Evolutionary conservation across 2,888 invertebrate genomes (phyloP).

Genomic region (Barypeithes pellucidus): DNA sequence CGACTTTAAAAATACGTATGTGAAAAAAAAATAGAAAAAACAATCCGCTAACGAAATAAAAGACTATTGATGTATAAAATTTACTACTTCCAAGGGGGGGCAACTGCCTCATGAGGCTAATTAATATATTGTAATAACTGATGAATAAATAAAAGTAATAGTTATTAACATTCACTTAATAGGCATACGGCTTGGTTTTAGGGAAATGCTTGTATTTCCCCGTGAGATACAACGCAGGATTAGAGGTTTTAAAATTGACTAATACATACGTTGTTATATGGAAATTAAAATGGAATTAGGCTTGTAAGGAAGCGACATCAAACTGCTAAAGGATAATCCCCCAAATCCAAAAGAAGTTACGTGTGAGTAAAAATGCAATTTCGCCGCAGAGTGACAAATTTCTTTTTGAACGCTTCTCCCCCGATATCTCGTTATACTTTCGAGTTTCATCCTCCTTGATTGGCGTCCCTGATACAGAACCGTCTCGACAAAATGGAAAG

Average conservation of each 20-base stretch:
- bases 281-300: slow-evolving; percentile 56
- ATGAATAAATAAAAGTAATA: too few relatives aligned
- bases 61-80: too few relatives aligned
- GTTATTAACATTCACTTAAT: too few relatives aligned
- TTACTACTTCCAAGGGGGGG: too few relatives aligned
- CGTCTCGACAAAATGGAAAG: slow-evolving; percentile 33
- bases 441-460: slow-evolving; percentile 44
- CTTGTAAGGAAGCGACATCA: slow-evolving; percentile 51
- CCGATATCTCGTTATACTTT: slow-evolving; percentile 54
- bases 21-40: too few relatives aligned
- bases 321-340: slow-evolving; percentile 53
- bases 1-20: too few relatives aligned
- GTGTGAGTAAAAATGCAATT: slow-evolving; percentile 57
- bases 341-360: slow-evolving; percentile 46
- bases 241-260: neutral
- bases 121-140: too few relatives aligned
- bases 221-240: too few relatives aligned
- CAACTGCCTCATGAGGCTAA: too few relatives aligned
- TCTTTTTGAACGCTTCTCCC: slow-evolving; percentile 53
- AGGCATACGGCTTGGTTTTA: too few relatives aligned
- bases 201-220: too few relatives aligned
- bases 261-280: slow-evolving; percentile 35
- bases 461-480: slow-evolving; percentile 46
- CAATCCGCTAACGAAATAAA: too few relatives aligned
- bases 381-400: slow-evolving; percentile 53